Evolutionary conservation across 2,797 vertebrate species (phyloP), one percentile per base, ranked within the genome.

Genomic region (Tachyglossus aculeatus): DNA sequence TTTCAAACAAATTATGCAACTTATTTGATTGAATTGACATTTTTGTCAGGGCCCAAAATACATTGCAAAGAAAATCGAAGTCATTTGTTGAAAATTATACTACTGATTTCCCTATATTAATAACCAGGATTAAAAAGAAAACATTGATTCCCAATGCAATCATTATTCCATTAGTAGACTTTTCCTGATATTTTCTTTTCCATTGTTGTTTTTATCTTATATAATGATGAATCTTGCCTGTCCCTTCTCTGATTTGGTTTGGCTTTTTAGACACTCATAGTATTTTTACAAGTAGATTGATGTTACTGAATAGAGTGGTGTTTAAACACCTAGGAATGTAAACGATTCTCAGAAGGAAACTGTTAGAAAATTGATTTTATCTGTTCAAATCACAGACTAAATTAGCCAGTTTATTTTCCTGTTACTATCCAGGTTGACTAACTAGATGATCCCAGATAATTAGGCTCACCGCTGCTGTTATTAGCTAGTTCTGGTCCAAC

Each of bases 21-120:
- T 61, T 48, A 47, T 13, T 54, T 60, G 43, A 81, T 67, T 65
- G 56, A 43, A 48, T 64, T 31, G 10, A 22, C 41, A 34, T 65
- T 47, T 64, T 66, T 64, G 18, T 56, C 66, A n/a, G n/a, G n/a
- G n/a, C 16, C 59, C 3, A 60, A 51, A 27, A 34, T 45, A n/a
- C 8, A 27, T 19, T 29, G 19, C 19, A 11, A 48, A 48, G 18
- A 6, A 9, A 5, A 52, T 78, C 45, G 65, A 55, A 44, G n/a
- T n/a, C 56, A 37, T 40, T 70, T 70, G n/a, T 25, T 67, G 38
- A 50, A 12, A 63, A 1, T 7, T 47, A 41, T 19, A 58, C 3
- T 50, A 18, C 36, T 37, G n/a, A n/a, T 60, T 9, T 40, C 10
- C 3, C 63, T 67, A 56, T 50, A 64, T 53, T 54, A 61, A 76